Base-by-base conservation (phyloP, 2,797 vertebrate genomes). In the Kryptolebias ocellatus region DNA sequence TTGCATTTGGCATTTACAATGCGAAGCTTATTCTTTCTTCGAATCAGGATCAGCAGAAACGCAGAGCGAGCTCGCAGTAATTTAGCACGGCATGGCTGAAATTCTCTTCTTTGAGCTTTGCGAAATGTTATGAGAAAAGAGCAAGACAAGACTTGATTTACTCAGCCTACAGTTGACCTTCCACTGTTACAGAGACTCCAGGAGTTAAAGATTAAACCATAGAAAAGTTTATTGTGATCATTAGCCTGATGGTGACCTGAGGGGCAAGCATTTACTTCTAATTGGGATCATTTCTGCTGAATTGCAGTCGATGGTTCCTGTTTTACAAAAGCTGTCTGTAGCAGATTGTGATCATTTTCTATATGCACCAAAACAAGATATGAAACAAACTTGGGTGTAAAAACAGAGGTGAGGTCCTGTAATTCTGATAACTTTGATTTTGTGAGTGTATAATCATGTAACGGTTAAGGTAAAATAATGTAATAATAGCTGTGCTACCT, bases 1-100 rank as follows among this genome's bases (percentile, higher is more conserved):
- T 88, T 87, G 83, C n/a, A 71, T 61, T 58, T 45, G 45, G 66
- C 52, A 79, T 82, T 84, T 79, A 64, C 71, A 82, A 67, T 6
- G 8, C 57, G 53, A 37, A 70, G 63, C 58, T 79, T 53, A 45
- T 78, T 77, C 55, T 81, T 78, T 66, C 47, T 65, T 83, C 55
- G 75, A 78, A 82, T 78, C 76, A 60, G 55, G 52, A 39, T 68
- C 37, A 67, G 50, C 67, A 63, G 39, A 72, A 46, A 65, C n/a
- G 51, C 53, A 54, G 1, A 67, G 15, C 14, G 49, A 62, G 47
- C 45, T 60, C 44, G 47, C 16, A 16, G 7, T 14, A 42, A 64
- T 74, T 67, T 53, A 5, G 15, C 47, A 14, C n/a, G 11, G 2
- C 55, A 4, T 17, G 27, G 51, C 6, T 42, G 39, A 42, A 42